Evolutionary conservation across 2,113 vertebrate genomes (phyloP).

Genomic region (Indicator maculatus): DNA sequence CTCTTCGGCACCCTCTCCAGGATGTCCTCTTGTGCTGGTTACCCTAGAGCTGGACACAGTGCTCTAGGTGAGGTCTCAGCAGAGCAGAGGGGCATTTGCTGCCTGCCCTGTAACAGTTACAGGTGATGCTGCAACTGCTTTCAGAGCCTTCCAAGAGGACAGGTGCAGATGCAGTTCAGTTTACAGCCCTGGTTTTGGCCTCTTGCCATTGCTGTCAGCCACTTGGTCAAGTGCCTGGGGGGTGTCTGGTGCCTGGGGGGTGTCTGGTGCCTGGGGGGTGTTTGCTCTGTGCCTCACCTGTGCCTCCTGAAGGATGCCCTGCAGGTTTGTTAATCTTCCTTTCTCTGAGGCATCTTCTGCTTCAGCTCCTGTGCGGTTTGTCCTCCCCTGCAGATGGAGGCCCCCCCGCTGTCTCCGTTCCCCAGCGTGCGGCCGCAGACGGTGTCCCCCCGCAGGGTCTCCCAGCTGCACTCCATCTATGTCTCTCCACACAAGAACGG

Average conservation of each 20-base stretch:
- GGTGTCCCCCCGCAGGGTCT: slow-evolving; percentile 90
- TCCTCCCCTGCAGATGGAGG: slow-evolving; percentile 81
- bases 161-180: background rate
- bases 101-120: too few relatives aligned
- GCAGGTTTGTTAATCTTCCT: background rate
- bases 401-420: slow-evolving; percentile 90
- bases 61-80: too few relatives aligned
- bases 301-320: background rate
- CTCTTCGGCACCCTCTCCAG: too few relatives aligned
- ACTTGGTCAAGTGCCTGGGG: background rate
- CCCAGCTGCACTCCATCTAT: slow-evolving; percentile 90
- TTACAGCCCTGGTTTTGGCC: background rate
- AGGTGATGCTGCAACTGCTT: background rate
- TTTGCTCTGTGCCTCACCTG: background rate
- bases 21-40: too few relatives aligned
- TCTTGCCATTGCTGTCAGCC: accelerated
- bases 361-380: background rate
- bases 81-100: too few relatives aligned
- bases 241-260: too few relatives aligned
- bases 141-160: background rate
- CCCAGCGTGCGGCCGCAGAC: slow-evolving; percentile 86
- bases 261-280: background rate
- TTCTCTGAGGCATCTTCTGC: background rate
- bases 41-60: too few relatives aligned
- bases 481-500: slow-evolving; percentile 92